Evolutionary conservation across 2,888 invertebrate species (phyloP), one percentile per base, ranked within the genome.

Genomic region (Pammene aurita): DNA sequence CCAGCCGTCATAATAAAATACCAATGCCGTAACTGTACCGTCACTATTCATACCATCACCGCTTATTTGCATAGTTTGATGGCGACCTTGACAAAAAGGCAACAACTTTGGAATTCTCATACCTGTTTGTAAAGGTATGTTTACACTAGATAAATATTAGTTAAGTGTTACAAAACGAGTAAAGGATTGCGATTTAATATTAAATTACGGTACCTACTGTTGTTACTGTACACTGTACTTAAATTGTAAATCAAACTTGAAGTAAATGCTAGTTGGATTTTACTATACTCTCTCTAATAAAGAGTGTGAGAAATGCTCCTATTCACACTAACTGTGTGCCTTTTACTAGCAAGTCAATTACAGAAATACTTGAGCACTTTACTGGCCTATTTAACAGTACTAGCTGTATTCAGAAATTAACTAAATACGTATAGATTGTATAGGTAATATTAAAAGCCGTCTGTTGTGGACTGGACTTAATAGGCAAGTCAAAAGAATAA

Each of bases 101-200:
- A 56, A 67, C 50, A 67, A 42, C 67, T 48, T 41, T 13, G 48
- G 46, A 26, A 26, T 60, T 48, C 55, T 42, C n/a, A 34, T 67
- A 67, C 67, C 61, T 48, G 67, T 13, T 11, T 61, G 18, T 44
- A 41, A 61, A 55, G 67, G 38, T n/a, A 55, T 62, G 61, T 67
- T 62, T 62, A 62, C 48, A 41, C 54, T 48, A 42, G 7, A 11
- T 54, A 18, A 41, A 38, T 18, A 10, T 52, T 54, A 38, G 11
- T 34, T 26, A 13, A 5, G 18, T 18, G 9, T 41, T 42, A 14
- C 9, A 26, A 44, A 0, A 18, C 41, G 48, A 48, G 18, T 48
- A 10, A 18, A 13, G 2, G 7, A 56, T 6, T 16, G 16, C 16
- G 16, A 56, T 41, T 56, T 9, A 10, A 10, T 26, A 1, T 26